Evolutionary conservation across 2,113 vertebrate species (phyloP).

Genomic region (Fulmarus glacialis): DNA sequence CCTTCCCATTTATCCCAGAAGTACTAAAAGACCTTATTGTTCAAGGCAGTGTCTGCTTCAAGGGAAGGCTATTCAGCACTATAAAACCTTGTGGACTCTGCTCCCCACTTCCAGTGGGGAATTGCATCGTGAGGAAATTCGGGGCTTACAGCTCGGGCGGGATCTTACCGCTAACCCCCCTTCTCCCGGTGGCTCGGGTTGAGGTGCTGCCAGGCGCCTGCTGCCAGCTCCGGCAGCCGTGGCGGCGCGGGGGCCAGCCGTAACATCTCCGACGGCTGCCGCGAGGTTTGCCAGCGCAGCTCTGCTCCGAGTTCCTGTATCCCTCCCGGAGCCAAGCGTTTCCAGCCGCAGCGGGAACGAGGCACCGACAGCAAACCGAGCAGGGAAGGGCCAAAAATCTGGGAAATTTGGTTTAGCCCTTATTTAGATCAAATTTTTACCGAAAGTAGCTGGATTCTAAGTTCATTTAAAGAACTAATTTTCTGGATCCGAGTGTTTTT

Average conservation of each 20-base stretch:
- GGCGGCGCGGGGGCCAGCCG: background rate
- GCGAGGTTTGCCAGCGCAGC: rapidly evolving
- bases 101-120: background rate
- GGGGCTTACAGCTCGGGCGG: background rate
- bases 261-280: background rate
- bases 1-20: background rate
- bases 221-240: background rate
- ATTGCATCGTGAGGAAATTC: rapidly evolving
- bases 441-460: conserved; percentile 53
- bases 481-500: conserved; percentile 73
- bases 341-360: rapidly evolving
- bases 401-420: background rate
- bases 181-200: background rate
- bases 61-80: background rate
- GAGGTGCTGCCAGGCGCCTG: background rate
- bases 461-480: conserved; percentile 75
- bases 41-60: rapidly evolving
- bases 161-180: background rate
- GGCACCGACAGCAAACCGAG: background rate
- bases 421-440: background rate
- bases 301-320: background rate
- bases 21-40: background rate
- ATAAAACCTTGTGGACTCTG: background rate
- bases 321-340: background rate
- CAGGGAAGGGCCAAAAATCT: background rate